These are phyloP conservation scores for Mormyrus hasselquistii DNA, from an alignment of 2,797 vertebrate genomes.

Conservation along the genomic window DNA sequence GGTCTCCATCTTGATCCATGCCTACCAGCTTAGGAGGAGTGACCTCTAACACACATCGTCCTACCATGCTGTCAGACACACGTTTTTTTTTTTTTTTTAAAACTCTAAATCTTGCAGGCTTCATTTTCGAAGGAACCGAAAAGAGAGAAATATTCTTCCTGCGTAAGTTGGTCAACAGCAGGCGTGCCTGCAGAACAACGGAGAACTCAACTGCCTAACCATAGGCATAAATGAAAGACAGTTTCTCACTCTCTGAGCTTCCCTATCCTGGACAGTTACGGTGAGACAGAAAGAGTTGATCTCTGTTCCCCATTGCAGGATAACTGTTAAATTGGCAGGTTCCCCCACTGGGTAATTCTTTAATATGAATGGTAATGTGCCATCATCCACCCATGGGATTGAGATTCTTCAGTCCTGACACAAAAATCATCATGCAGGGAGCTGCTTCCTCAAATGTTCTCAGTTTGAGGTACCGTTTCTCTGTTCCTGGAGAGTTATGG, in stretches of 20 bases:
- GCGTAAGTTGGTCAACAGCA: neutral
- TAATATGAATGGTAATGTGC: slow-evolving; percentile 20
- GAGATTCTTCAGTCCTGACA: neutral
- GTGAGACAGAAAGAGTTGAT: neutral
- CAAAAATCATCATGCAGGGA: neutral
- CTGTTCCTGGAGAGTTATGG: neutral
- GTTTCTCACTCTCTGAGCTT: neutral
- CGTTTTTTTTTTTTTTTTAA: neutral
- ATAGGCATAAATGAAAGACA: neutral
- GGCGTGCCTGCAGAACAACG: neutral
- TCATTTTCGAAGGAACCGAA: neutral
- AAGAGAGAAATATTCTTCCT: neutral
- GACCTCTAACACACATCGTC: neutral
- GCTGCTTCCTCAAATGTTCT: neutral
- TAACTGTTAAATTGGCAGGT: neutral
- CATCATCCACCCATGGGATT: neutral
- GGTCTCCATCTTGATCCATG: neutral
- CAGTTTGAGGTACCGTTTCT: neutral
- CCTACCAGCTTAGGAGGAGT: neutral
- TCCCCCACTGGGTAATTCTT: slow-evolving; percentile 16
- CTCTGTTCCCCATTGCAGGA: neutral
- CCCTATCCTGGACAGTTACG: neutral
- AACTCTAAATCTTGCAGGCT: neutral
- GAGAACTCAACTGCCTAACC: neutral
- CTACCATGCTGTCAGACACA: neutral